Evolutionary conservation across 1,140 invertebrate species (phyloP).

Genomic region (Leptinotarsa lineolata): DNA sequence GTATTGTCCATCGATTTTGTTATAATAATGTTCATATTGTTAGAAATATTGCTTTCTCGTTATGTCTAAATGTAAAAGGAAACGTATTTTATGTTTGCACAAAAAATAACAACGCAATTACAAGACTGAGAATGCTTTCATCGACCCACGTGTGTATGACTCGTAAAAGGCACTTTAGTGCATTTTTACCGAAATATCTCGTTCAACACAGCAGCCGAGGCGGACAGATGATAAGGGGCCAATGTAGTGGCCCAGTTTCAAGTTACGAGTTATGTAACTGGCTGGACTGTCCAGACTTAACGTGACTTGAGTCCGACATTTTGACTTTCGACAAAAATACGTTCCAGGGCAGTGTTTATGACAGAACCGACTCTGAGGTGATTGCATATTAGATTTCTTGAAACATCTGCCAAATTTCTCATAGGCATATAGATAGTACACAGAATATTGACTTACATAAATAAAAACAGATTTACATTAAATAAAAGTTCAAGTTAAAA

Average conservation of each 20-base stretch:
- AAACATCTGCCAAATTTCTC: neutral
- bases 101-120: neutral
- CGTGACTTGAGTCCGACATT: conserved; percentile 10
- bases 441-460: too few relatives aligned
- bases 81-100: too few relatives aligned
- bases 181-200: neutral
- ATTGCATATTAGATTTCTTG: neutral
- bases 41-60: too few relatives aligned
- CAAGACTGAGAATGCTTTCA: conserved; percentile 8
- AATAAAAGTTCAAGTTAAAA: too few relatives aligned
- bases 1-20: too few relatives aligned
- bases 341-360: neutral
- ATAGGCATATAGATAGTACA: too few relatives aligned
- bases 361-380: neutral
- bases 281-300: conserved; percentile 5
- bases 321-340: neutral
- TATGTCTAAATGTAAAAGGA: too few relatives aligned
- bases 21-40: too few relatives aligned
- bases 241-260: conserved; percentile 14
- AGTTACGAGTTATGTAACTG: conserved; percentile 2
- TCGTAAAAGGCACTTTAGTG: conserved; percentile 10
- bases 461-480: too few relatives aligned
- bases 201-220: neutral
- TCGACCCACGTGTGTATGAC: conserved; percentile 8
- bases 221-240: conserved; percentile 16